Evolutionary conservation across 2,113 vertebrate genomes (phyloP).

Genomic region (Sebastes fasciatus): DNA sequence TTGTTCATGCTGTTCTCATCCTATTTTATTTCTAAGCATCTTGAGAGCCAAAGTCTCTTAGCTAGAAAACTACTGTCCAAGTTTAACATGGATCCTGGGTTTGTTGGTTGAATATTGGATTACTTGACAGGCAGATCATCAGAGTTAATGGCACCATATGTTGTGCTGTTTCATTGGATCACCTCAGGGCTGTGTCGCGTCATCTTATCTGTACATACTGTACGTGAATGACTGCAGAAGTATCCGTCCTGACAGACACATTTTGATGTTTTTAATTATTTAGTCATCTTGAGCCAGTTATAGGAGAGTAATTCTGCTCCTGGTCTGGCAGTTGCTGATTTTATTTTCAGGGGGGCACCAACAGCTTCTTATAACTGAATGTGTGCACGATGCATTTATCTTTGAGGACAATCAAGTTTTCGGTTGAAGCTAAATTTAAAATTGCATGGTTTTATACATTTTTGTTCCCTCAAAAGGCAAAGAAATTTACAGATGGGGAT

Average conservation of each 20-base stretch:
- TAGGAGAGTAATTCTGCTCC: neutral
- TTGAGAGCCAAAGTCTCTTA: too few relatives aligned
- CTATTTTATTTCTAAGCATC: too few relatives aligned
- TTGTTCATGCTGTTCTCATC: too few relatives aligned
- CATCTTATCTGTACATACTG: neutral
- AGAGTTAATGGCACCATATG: neutral
- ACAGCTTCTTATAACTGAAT: neutral
- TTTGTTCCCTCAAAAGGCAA: neutral
- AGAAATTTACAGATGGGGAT: neutral
- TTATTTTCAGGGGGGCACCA: neutral
- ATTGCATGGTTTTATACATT: neutral
- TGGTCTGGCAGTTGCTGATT: neutral
- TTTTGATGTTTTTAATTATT: constrained; percentile 10
- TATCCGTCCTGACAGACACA: neutral
- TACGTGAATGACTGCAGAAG: neutral
- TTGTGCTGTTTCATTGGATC: neutral
- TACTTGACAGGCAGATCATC: neutral
- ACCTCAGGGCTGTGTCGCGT: neutral
- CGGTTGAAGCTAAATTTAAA: neutral
- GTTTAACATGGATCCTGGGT: neutral
- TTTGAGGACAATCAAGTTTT: neutral
- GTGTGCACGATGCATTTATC: neutral
- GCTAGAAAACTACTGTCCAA: neutral
- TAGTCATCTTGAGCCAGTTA: neutral
- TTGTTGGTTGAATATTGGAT: neutral